Conservation (phyloP, 2,113 vertebrate species). For the Crypturellus undulatus region DNA sequence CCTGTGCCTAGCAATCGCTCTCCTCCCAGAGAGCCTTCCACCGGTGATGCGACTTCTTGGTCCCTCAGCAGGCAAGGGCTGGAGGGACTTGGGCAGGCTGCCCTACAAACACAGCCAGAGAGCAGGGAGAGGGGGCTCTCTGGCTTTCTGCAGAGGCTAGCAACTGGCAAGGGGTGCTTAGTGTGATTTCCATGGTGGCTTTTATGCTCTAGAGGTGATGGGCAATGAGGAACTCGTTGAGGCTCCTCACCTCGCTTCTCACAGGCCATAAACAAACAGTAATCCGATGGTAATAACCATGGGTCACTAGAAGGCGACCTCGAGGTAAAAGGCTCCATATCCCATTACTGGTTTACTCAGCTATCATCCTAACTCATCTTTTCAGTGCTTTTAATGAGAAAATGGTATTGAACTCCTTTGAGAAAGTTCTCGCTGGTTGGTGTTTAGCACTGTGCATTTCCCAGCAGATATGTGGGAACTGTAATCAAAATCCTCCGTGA, state of each 20-base stretch:
- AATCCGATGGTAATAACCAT: constrained; percentile 56
- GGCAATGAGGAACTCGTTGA: constrained; percentile 17
- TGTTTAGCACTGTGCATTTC: constrained; percentile 50
- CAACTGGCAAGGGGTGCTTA: neutral
- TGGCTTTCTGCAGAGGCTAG: neutral
- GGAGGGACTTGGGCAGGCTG: neutral
- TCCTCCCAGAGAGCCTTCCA: neutral
- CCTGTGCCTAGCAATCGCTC: neutral
- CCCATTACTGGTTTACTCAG: constrained; percentile 50
- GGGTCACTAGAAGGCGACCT: constrained; percentile 61
- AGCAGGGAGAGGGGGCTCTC: neutral
- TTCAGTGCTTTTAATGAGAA: constrained; percentile 31
- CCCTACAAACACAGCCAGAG: neutral
- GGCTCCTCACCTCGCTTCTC: constrained; percentile 53
- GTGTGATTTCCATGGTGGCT: neutral
- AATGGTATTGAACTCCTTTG: constrained; percentile 31
- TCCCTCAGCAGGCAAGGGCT: neutral
- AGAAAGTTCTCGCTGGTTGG: constrained; percentile 27
- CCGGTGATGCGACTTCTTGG: neutral
- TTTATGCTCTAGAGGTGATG: constrained; percentile 14
- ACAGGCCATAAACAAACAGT: constrained; percentile 24
- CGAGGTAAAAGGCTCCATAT: constrained; percentile 56
- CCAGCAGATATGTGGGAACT: constrained; percentile 31
- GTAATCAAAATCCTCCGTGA: constrained; percentile 51
- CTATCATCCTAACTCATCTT: constrained; percentile 12